Evolutionary conservation across 1,140 invertebrate species (phyloP), one percentile per base, ranked within the genome.

Genomic region (Prorops nasuta): DNA sequence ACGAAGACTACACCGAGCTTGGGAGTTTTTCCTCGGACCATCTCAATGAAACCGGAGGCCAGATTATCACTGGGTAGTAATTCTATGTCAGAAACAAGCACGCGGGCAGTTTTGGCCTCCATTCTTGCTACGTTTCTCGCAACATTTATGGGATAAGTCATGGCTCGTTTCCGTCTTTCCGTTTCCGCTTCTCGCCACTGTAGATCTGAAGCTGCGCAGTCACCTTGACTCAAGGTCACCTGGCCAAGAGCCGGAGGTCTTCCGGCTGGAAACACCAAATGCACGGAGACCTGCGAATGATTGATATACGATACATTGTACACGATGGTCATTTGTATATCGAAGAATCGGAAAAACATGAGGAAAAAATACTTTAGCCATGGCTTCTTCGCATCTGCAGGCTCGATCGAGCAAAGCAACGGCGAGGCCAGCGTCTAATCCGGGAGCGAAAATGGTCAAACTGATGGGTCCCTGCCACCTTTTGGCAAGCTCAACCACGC

Each of bases 1-100:
- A 88, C 87, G 67, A 85, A 89, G 39, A 86, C 82, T 0, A 81
- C 72, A 46, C 78, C 78, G 50, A 54, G 43, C 49, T 78, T 67
- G 37, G 79, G 77, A 53, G 73, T 59, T 24, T 71, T 63, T 3
- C 57, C 62, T 45, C 72, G 67, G 1, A 86, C 63, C 83, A 87
- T 85, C 47, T 78, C 64, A 3, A 83, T 61, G 57, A 88, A 88
- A 51, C 80, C 80, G 6, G 77, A 74, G 1, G 86, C 84, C 42
- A 89, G 67, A 51, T 79, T 78, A 22, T 80, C 72, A 58, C 86
- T 88, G 0, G 87, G 86, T 39, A 88, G 78, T 44, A 91, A 76
- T 68, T 91, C 87, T 48, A 90, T 84, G 67, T 91, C 89, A 4
- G 85, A 86, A 0, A 89, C 89, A 58, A 92, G 71, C 42, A 91